A percentile compares a stretch with the other conserved stretches of the same genome.
phyloP scores from a whole-genome alignment of 1,140 invertebrate genomes.

The Drosophila nigromelanica region DNA sequence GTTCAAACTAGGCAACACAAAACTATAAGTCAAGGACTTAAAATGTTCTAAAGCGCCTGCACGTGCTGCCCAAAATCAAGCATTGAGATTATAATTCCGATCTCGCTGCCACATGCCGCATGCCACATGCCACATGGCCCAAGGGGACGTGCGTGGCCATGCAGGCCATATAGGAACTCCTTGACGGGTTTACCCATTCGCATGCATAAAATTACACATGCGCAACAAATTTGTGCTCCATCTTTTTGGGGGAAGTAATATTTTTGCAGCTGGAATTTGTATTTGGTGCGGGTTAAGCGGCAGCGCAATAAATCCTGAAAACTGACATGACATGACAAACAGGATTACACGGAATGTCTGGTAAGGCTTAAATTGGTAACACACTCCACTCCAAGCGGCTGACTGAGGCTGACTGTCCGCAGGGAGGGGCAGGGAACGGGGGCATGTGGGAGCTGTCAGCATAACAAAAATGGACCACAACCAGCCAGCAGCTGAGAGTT shows the following conservation, averaged over 20 bases:
- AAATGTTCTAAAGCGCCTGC: constrained; percentile 46
- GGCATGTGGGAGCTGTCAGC: constrained; percentile 54
- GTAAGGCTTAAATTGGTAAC: constrained; percentile 80
- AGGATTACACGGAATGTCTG: constrained; percentile 75
- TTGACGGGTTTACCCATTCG: constrained; percentile 9
- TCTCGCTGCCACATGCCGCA: constrained; percentile 17
- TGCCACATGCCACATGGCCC: not conserved
- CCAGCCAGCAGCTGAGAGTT: constrained; percentile 67
- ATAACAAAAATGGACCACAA: constrained; percentile 52
- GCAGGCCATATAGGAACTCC: not conserved
- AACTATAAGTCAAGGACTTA: constrained; percentile 71
- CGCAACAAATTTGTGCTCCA: constrained; percentile 64
- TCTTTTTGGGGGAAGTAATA: constrained; percentile 43
- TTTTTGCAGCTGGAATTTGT: constrained; percentile 58
- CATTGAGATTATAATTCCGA: constrained; percentile 15
- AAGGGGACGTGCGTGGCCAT: constrained; percentile 18
- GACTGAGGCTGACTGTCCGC: not conserved
- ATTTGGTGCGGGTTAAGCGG: constrained; percentile 49
- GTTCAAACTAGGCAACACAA: constrained; percentile 44
- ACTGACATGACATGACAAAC: constrained; percentile 83
- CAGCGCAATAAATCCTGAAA: constrained; percentile 80
- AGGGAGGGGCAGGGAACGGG: not conserved
- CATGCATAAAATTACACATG: constrained; percentile 57
- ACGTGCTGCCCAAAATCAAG: constrained; percentile 42
- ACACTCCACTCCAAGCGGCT: constrained; percentile 52